Percentiles rank a stretch among this genome's conserved stretches.
These are phyloP conservation scores for Spodoptera littoralis DNA, from an alignment of 2,888 invertebrate genomes.

Conservation along the genomic window DNA sequence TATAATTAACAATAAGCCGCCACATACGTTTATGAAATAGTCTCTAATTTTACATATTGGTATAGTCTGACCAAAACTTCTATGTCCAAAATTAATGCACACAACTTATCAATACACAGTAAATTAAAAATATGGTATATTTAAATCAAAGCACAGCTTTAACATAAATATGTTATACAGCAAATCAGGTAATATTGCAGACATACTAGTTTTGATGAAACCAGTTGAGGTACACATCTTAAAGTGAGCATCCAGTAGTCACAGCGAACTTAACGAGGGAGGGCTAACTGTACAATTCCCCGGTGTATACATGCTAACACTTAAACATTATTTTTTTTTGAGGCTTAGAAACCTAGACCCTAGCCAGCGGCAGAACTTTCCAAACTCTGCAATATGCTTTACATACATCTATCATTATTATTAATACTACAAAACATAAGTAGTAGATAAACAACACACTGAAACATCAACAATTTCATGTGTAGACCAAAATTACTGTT, in stretches of 20 bases:
- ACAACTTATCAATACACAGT: constrained; percentile 69
- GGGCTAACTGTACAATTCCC: constrained; percentile 89
- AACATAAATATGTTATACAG: constrained; percentile 65
- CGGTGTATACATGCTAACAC: constrained; percentile 88
- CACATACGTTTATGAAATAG: constrained; percentile 77
- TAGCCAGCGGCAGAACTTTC: constrained; percentile 86
- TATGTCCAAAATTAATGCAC: constrained; percentile 75
- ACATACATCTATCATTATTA: constrained; percentile 72
- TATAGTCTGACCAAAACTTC: constrained; percentile 83
- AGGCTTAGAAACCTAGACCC: constrained; percentile 86
- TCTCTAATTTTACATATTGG: constrained; percentile 87
- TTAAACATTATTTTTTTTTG: constrained; percentile 87
- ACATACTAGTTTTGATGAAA: constrained; percentile 85
- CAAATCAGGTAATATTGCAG: constrained; percentile 70
- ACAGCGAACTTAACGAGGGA: constrained; percentile 88
- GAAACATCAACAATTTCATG: constrained; percentile 78
- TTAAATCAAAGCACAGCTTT: constrained; percentile 82
- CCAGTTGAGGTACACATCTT: constrained; percentile 80
- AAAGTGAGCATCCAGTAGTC: constrained; percentile 86
- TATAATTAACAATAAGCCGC: constrained; percentile 80
- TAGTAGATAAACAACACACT: constrained; percentile 72
- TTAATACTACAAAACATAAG: constrained; percentile 72
- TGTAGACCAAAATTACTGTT: constrained; percentile 71
- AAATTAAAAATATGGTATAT: constrained; percentile 71
- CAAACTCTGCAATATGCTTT: constrained; percentile 82